Evolutionary conservation across 2,888 invertebrate genomes (phyloP).

Genomic region (Hydrotaea cyrtoneurina): DNA sequence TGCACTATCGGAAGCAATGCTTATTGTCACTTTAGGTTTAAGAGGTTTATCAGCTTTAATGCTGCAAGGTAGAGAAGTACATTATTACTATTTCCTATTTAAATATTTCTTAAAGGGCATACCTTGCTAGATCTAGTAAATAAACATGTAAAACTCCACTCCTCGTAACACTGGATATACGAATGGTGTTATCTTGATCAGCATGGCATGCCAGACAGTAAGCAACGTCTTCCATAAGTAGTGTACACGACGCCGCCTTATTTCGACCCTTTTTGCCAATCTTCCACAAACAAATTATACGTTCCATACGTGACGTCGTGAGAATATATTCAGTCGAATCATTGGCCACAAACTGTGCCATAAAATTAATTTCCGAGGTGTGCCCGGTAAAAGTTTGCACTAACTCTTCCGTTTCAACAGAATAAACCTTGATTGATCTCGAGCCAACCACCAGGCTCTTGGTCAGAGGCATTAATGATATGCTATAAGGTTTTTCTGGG

Average conservation of each 20-base stretch:
- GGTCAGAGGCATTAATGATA: slow-evolving; percentile 77
- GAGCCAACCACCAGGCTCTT: slow-evolving; percentile 76
- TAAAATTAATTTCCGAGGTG: slow-evolving; percentile 82
- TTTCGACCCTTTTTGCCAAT: slow-evolving; percentile 80
- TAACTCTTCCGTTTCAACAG: slow-evolving; percentile 83
- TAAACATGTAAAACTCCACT: slow-evolving; percentile 91
- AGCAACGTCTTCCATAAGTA: slow-evolving; percentile 87
- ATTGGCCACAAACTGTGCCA: slow-evolving; percentile 77
- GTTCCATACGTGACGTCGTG: slow-evolving; percentile 78
- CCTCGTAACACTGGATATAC: slow-evolving; percentile 83
- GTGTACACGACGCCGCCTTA: slow-evolving; percentile 83
- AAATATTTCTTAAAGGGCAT: neutral
- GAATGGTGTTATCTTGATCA: slow-evolving; percentile 81
- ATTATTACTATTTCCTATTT: neutral
- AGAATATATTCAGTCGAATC: slow-evolving; percentile 75
- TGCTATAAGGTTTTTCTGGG: slow-evolving; percentile 80
- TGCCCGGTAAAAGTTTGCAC: slow-evolving; percentile 86
- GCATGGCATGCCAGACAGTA: slow-evolving; percentile 82
- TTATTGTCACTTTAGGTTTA: slow-evolving; percentile 84
- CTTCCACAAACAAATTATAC: slow-evolving; percentile 79
- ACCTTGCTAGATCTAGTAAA: slow-evolving; percentile 88
- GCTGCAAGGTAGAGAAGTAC: slow-evolving; percentile 67
- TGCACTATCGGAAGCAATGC: slow-evolving; percentile 83
- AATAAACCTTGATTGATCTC: slow-evolving; percentile 82
- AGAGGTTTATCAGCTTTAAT: slow-evolving; percentile 83